phyloP scores from a whole-genome alignment of 2,797 vertebrate species.

The Dromococcyx pavoninus region DNA sequence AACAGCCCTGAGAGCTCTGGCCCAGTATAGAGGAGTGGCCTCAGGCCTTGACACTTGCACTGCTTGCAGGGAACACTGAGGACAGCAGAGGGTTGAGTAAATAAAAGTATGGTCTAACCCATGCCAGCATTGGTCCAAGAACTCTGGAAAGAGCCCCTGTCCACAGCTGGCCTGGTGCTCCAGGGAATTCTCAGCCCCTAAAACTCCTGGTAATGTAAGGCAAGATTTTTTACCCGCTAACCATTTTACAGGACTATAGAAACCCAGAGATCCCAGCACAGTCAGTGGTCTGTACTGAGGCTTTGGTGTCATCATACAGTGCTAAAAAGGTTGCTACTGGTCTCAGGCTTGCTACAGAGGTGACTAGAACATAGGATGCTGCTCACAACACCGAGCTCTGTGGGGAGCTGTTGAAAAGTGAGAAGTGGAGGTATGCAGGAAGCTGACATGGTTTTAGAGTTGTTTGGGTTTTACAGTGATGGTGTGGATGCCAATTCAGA shows the following conservation, averaged over 20 bases:
- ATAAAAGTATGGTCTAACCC: not conserved
- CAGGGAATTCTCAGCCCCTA: not conserved
- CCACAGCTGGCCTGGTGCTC: not conserved
- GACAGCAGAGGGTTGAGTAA: not conserved
- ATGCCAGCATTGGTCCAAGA: not conserved
- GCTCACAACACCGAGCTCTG: not conserved
- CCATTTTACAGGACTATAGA: not conserved
- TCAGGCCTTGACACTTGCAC: not conserved
- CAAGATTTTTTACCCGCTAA: not conserved
- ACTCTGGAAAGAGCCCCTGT: not conserved
- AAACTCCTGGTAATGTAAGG: not conserved
- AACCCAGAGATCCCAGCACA: not conserved
- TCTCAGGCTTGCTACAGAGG: not conserved
- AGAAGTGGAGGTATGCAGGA: not conserved
- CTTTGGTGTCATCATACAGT: not conserved
- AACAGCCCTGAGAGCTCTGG: not conserved
- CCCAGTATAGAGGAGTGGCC: rapidly evolving
- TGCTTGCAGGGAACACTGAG: not conserved
- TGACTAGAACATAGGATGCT: not conserved
- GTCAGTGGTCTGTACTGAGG: not conserved
- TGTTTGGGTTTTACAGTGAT: not conserved
- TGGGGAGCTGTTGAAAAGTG: not conserved
- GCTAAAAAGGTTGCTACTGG: not conserved
- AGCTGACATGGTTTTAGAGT: not conserved
- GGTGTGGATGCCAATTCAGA: not conserved